Conservation (phyloP, 2,113 vertebrate species). For the Rattus rattus region DNA sequence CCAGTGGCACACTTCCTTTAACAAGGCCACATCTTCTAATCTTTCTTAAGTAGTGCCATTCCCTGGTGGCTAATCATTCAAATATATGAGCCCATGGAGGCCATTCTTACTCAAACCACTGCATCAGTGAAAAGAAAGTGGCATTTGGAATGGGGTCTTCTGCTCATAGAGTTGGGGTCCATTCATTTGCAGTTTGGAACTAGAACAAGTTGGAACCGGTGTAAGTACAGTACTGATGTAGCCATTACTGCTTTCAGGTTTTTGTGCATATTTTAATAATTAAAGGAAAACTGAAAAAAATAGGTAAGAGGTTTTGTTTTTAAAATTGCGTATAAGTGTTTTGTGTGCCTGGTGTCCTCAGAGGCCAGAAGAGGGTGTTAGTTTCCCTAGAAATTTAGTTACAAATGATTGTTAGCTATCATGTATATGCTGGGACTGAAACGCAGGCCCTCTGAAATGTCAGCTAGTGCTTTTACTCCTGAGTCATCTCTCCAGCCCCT, state of each 20-base stretch:
- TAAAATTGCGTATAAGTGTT: neutral
- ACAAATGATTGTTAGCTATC: neutral
- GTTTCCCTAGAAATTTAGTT: neutral
- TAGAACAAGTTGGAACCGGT: neutral
- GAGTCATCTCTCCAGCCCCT: neutral
- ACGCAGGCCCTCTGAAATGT: neutral
- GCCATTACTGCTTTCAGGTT: neutral
- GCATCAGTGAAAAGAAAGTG: neutral
- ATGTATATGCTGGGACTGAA: neutral
- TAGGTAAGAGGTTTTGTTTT: neutral
- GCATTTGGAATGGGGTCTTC: neutral
- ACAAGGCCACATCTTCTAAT: neutral
- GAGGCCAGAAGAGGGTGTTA: neutral
- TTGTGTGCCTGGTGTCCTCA: neutral
- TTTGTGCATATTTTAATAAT: neutral
- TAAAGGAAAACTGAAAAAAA: neutral
- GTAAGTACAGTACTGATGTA: neutral
- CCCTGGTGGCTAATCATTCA: neutral
- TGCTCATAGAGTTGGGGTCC: neutral
- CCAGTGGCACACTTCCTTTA: neutral
- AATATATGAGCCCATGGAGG: neutral
- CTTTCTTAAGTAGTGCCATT: neutral
- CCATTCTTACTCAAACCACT: neutral
- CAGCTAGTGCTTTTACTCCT: neutral
- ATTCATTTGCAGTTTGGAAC: neutral